Conservation (phyloP, 2,888 invertebrate genomes). For the Bimastos eiseni region DNA sequence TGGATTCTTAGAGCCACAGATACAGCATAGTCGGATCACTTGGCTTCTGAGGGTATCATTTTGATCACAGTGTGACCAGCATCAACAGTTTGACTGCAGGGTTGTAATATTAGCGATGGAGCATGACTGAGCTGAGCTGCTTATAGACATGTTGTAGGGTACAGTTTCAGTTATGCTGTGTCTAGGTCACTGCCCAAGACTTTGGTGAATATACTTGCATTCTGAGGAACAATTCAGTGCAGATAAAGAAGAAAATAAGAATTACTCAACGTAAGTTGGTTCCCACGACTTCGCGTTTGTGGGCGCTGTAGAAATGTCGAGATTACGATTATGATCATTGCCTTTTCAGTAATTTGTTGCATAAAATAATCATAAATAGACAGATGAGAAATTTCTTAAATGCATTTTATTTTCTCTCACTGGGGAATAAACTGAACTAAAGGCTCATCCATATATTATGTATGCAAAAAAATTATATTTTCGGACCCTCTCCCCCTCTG, state of each 20-base stretch:
- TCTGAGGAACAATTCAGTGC: neutral
- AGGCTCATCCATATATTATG: too few relatives aligned
- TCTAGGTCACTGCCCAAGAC: conserved; percentile 16
- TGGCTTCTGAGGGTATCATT: too few relatives aligned
- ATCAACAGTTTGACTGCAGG: neutral
- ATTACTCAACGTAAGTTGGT: conserved; percentile 21
- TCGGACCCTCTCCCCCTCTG: too few relatives aligned
- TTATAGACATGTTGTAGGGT: neutral
- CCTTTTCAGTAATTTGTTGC: too few relatives aligned
- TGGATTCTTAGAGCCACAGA: neutral
- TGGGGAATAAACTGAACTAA: too few relatives aligned
- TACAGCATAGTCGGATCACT: too few relatives aligned
- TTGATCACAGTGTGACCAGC: neutral
- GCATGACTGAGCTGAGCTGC: neutral
- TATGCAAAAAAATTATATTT: too few relatives aligned
- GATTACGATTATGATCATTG: too few relatives aligned
- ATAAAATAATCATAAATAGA: neutral
- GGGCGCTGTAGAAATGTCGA: too few relatives aligned
- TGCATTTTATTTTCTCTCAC: too few relatives aligned
- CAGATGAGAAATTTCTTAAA: too few relatives aligned
- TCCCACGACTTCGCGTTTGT: too few relatives aligned
- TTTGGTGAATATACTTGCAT: conserved; percentile 25
- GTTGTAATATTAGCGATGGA: neutral
- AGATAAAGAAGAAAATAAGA: conserved; percentile 24
- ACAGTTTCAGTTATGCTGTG: neutral